A percentile compares a stretch with the other conserved stretches of the same genome.
Conservation (phyloP, 2,113 vertebrate species). For the Bothrops jararaca region DNA sequence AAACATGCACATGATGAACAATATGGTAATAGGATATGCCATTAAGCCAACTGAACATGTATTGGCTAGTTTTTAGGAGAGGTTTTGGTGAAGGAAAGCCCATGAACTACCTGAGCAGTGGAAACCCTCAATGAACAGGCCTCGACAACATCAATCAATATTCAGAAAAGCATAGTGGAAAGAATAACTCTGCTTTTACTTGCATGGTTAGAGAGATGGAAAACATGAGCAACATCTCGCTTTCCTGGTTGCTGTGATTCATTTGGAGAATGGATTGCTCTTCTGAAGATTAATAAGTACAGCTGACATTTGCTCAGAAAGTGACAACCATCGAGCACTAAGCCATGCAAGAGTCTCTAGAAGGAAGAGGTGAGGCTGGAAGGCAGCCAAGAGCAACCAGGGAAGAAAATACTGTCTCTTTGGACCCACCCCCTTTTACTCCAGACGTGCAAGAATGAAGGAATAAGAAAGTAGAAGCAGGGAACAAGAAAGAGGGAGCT, state of each 20-base stretch:
- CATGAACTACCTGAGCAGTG: constrained; percentile 1
- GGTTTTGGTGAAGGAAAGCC: background rate
- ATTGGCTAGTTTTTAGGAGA: constrained; percentile 17
- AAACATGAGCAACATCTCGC: constrained; percentile 38
- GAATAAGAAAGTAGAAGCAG: background rate
- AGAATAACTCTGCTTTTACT: background rate
- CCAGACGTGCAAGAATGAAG: background rate
- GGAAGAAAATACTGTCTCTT: constrained; percentile 28
- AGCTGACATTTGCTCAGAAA: constrained; percentile 41
- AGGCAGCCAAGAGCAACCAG: constrained; percentile 5
- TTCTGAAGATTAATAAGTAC: constrained; percentile 22
- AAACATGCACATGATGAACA: background rate
- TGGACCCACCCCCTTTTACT: background rate
- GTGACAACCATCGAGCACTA: background rate
- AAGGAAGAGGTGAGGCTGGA: constrained; percentile 27
- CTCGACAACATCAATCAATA: constrained; percentile 22
- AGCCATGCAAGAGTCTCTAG: constrained; percentile 46
- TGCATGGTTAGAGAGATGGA: constrained; percentile 22
- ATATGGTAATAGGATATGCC: constrained; percentile 11
- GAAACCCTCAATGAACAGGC: constrained; percentile 35
- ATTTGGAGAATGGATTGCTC: constrained; percentile 41
- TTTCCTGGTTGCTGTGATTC: constrained; percentile 54
- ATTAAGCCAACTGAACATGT: constrained; percentile 22
- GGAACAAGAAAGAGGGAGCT: background rate
- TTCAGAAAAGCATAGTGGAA: background rate